phyloP scores from a whole-genome alignment of 64 coral and sea anemone genomes.

The Actinia equina region DNA sequence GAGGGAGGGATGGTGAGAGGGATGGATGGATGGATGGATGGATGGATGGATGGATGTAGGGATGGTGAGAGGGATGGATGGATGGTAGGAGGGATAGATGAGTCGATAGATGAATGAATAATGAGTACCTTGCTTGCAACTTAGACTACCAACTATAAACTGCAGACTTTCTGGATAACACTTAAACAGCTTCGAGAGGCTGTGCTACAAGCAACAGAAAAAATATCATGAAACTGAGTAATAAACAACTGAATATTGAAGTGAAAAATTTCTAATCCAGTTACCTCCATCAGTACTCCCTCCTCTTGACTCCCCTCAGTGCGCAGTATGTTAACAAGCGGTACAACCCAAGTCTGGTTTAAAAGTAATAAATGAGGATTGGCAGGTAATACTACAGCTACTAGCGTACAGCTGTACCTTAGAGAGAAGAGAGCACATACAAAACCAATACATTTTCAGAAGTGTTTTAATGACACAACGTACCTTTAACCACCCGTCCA shows the following conservation, averaged over 20 bases:
- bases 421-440: too few species aligned
- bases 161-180: conserved; percentile 86
- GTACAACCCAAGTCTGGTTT: conserved; percentile 50
- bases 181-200: conserved; percentile 70
- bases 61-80: too few species aligned
- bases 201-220: conserved; percentile 39
- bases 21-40: too few species aligned
- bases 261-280: neutral
- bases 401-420: too few species aligned
- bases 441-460: too few species aligned
- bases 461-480: neutral
- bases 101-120: too few species aligned
- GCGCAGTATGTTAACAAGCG: conserved; percentile 14
- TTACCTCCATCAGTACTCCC: neutral
- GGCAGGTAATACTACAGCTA: too few species aligned
- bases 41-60: too few species aligned
- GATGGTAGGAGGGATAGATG: too few species aligned
- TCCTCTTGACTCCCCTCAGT: neutral
- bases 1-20: too few species aligned
- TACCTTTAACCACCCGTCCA: conserved; percentile 75
- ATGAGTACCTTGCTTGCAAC: neutral
- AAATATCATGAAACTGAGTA: neutral
- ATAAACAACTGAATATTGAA: neutral
- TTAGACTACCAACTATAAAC: conserved; percentile 48
- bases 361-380: too few species aligned